A percentile compares a stretch with the other conserved stretches of the same genome.
Conservation (phyloP, 2,888 invertebrate species). For the Megamerina dolium region DNA sequence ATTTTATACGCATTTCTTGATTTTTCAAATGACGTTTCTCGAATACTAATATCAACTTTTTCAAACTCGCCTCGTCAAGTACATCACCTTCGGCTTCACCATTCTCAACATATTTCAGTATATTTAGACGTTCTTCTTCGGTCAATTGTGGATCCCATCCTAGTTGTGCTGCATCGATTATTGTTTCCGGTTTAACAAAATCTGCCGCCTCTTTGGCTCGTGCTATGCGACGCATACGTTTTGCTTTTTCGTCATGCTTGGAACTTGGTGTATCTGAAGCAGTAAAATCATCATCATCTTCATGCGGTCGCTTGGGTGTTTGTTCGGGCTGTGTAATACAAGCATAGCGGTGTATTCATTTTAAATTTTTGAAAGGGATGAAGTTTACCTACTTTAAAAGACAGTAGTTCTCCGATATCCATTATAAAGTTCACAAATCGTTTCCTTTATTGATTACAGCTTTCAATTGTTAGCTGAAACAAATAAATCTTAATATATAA, state of each 20-base stretch:
- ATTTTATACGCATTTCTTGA: conserved; percentile 97
- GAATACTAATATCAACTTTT: conserved; percentile 83
- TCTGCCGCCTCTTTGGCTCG: conserved; percentile 53
- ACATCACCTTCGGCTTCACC: conserved; percentile 79
- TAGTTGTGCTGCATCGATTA: conserved; percentile 7
- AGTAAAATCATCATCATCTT: conserved; percentile 57
- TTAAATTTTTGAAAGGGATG: background rate
- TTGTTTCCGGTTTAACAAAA: conserved; percentile 51
- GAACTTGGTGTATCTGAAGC: conserved; percentile 33
- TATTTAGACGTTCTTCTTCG: conserved; percentile 72
- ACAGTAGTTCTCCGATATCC: conserved; percentile 57
- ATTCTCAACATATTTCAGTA: conserved; percentile 75
- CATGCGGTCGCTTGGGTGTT: conserved; percentile 64
- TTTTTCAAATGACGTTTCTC: conserved; percentile 92
- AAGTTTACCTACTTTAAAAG: conserved; percentile 51
- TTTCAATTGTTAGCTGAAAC: too few species aligned
- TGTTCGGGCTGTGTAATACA: conserved; percentile 65
- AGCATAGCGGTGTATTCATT: background rate
- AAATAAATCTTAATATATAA: too few species aligned
- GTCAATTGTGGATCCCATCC: conserved; percentile 50
- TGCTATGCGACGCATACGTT: conserved; percentile 58
- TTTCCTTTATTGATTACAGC: too few species aligned
- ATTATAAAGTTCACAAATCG: too few species aligned
- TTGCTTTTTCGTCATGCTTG: conserved; percentile 53
- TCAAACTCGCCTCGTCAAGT: conserved; percentile 80